Base-by-base conservation (phyloP, 2,888 invertebrate genomes). In the Aphodius granarius region DNA sequence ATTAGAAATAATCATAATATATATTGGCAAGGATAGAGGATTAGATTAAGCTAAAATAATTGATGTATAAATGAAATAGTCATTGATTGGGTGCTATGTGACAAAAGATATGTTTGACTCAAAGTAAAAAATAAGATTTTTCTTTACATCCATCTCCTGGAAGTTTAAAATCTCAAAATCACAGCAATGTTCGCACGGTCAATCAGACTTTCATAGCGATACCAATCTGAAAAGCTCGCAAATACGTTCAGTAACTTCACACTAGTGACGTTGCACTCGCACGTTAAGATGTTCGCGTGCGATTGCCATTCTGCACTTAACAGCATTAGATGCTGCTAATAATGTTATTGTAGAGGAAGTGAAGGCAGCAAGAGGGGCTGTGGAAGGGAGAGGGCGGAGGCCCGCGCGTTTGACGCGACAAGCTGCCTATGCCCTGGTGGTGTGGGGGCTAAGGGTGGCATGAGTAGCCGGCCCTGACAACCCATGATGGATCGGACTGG, bases 401-500 rank as follows among this genome's bases (percentile, higher is more conserved):
- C 63, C 71, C 71, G 73, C 43, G 70, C 70, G 43, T 63, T 70
- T 70, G 77, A 79, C 79, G 79, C 78, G 78, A 79, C 77, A 82
- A 81, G 82, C 81, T 82, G 82, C 80, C 79, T 43, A 43, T 80
- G 83, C 82, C 83, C 81, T 85, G 84, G 83, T 84, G 83, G 86
- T 83, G 84, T 82, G 43, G 85, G 83, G 83, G 83, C 84, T 86
- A 83, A 83, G 83, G 83, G 83, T 81, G 84, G 83, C 86, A 85
- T 86, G 84, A 83, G 83, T 83, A 83, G 85, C 86, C 87, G 89
- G 89, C 88, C 89, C 88, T 86, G 89, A 87, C 82, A 85, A 84
- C 83, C 83, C 82, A 84, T 87, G 87, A 84, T 86, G 88, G 90
- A 90, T 86, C 90, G 89, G 86, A 87, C 85, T 82, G 84, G 83